Evolutionary conservation across 2,888 invertebrate genomes (phyloP).

Genomic region (Nomada ruficornis): DNA sequence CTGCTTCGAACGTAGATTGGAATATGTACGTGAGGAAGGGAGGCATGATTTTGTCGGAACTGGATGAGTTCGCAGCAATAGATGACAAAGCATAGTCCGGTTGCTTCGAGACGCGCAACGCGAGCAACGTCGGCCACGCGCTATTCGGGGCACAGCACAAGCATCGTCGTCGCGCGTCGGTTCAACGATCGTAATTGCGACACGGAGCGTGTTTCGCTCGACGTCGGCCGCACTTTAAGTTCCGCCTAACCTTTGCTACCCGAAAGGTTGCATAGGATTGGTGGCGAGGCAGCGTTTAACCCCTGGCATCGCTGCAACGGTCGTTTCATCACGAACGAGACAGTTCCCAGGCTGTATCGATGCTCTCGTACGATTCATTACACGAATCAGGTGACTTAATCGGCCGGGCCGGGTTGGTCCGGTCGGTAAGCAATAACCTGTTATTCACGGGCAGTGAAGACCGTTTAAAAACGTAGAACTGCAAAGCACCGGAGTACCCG

Average conservation of each 20-base stretch:
- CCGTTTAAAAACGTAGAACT: not conserved
- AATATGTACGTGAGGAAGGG: not conserved
- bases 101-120: slow-evolving; percentile 15
- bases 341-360: no score
- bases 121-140: not conserved
- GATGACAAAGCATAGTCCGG: slow-evolving; percentile 22
- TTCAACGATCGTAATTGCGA: no score
- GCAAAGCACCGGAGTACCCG: not conserved
- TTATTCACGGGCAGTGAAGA: not conserved
- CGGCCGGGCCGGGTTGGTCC: no score
- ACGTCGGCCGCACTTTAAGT: not conserved
- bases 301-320: no score
- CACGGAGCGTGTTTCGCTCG: slow-evolving; percentile 1
- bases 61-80: not conserved
- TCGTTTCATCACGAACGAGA: no score
- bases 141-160: no score
- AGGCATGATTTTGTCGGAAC: not conserved
- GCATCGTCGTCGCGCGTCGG: not conserved
- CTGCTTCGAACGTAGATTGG: no score
- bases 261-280: no score
- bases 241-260: no score
- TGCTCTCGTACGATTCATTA: no score
- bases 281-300: no score
- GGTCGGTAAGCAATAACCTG: not conserved
- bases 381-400: no score